Conservation (phyloP, 2,113 vertebrate genomes). For the Eupsittula cactorum region DNA sequence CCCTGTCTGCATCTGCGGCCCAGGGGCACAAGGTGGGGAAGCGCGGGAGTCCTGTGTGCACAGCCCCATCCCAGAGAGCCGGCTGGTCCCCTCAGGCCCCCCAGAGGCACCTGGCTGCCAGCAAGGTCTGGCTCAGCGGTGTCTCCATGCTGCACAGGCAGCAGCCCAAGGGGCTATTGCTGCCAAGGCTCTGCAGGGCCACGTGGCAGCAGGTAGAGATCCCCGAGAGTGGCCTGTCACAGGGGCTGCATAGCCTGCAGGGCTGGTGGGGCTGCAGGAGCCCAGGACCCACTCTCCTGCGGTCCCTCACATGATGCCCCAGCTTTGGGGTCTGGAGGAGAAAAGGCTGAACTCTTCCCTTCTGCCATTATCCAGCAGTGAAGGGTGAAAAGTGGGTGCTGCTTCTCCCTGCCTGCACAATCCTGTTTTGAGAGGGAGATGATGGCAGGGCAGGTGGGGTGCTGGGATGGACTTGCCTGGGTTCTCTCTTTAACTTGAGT, state of each 20-base stretch:
- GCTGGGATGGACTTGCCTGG: neutral
- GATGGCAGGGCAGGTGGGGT: neutral
- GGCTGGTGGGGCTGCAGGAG: neutral
- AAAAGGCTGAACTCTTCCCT: neutral
- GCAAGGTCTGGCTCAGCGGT: neutral
- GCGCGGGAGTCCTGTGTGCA: neutral
- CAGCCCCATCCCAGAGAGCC: neutral
- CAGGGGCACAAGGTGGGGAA: neutral
- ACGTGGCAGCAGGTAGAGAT: constrained; percentile 36
- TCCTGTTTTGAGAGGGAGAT: neutral
- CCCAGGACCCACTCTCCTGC: rapidly evolving
- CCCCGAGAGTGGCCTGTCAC: neutral
- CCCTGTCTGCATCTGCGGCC: neutral
- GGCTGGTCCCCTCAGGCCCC: neutral
- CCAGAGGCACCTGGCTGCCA: neutral
- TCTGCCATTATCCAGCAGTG: neutral
- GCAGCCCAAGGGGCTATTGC: neutral
- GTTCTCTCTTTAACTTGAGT: neutral
- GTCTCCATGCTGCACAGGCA: neutral
- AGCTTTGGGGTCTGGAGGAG: neutral
- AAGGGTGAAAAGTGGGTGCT: neutral
- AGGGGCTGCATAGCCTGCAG: neutral
- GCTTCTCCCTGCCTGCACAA: neutral
- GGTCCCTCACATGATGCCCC: rapidly evolving
- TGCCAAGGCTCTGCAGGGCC: neutral